Base-by-base conservation (phyloP, 2,888 invertebrate genomes). In the Saturnia japonica region DNA sequence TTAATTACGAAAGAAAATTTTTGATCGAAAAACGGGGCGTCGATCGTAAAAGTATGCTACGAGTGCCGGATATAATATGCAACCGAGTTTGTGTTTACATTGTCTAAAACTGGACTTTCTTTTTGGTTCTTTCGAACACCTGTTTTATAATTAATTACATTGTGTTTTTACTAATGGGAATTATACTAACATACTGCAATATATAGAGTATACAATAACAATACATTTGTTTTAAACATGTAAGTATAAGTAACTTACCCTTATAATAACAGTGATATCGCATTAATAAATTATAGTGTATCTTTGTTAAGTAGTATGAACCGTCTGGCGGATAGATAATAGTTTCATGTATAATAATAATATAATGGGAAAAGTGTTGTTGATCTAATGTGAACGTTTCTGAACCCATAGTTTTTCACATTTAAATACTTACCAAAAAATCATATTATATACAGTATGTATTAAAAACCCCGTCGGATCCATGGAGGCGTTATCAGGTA, bases 211-310 rank as follows among this genome's bases (percentile, higher is more conserved):
- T n/a, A n/a, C n/a, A n/a, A n/a, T n/a, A n/a, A n/a, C 14, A 11
- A 25, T 60, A 60, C 2, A 60, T 19, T 7, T 4, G 12, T 60
- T 60, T 60, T 60, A 28, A 25, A 28, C 28, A 60, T 60, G 28
- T 25, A 60, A 60, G 28, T 60, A 60, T 60, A 54, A 47, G 54
- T 22, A n/a, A 54, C 9, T 11, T 19, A 54, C 22, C 11, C 19
- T 60, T 28, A 25, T 60, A 60, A 12, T 34, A 4, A 16, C 7
- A 25, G 57, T 28, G 25, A 60, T 60, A 60, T 60, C 25, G 28
- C 14, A 25, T 60, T 28, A 60, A 60, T 60, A 60, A 60, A 60
- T 60, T 60, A 60, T 54, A 54, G 22, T 54, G 22, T 54, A 54
- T 54, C 54, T n/a, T 22, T 22, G 22, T 12, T 8, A 22, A 54